Conservation (phyloP, 2,888 invertebrate species). For the Noctua janthina region DNA sequence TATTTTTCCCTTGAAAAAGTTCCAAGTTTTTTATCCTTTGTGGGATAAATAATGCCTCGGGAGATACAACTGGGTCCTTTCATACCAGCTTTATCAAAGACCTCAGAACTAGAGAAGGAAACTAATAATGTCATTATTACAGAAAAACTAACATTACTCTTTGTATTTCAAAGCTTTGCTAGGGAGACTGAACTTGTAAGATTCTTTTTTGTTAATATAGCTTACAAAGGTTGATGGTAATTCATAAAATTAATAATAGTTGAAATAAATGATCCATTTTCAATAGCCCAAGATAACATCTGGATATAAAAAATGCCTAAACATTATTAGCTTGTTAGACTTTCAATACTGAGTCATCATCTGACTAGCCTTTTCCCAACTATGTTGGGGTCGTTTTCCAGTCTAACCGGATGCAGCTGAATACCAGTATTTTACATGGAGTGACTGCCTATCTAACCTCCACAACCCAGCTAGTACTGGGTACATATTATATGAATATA, state of each 20-base stretch:
- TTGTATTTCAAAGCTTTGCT: conserved; percentile 21
- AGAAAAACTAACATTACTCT: conserved; percentile 22
- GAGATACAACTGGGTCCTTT: conserved; percentile 45
- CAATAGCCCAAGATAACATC: background rate
- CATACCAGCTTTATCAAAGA: conserved; percentile 50
- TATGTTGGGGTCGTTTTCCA: too few relatives aligned
- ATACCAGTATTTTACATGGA: too few relatives aligned
- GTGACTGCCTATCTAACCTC: too few relatives aligned
- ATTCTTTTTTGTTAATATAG: background rate
- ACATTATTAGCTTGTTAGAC: background rate
- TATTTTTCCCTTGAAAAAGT: conserved; percentile 33
- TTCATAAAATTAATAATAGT: background rate
- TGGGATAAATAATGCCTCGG: conserved; percentile 51
- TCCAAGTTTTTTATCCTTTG: conserved; percentile 53
- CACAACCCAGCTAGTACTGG: too few relatives aligned
- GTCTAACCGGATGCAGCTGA: too few relatives aligned
- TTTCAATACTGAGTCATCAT: too few relatives aligned
- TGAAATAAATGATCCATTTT: background rate
- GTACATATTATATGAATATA: too few relatives aligned
- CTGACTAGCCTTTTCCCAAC: too few relatives aligned
- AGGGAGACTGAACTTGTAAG: background rate
- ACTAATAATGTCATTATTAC: conserved; percentile 51
- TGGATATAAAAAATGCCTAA: background rate
- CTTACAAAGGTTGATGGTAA: background rate
- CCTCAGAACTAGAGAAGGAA: conserved; percentile 22